These are phyloP conservation scores for Umimayanthus kanabou DNA, from an alignment of 92 coral and sea anemone species.

Conservation along the genomic window DNA sequence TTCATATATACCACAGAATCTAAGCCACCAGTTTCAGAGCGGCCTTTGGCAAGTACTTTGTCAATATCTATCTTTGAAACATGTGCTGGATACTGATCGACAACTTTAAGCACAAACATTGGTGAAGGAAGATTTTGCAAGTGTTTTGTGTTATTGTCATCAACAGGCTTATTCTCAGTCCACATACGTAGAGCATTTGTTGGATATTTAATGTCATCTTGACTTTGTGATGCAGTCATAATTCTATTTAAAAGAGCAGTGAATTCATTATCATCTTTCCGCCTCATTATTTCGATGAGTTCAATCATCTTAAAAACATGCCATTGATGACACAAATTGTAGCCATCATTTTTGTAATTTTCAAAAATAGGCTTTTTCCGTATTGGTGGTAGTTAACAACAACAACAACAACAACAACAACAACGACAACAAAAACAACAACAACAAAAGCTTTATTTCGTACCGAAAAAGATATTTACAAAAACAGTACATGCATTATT, in stretches of 20 bases:
- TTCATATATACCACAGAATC: background rate
- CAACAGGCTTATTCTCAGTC: too few relatives aligned
- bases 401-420: background rate
- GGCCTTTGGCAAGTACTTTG: background rate
- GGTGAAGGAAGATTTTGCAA: too few relatives aligned
- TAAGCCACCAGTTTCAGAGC: background rate
- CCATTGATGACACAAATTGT: background rate
- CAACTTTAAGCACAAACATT: background rate
- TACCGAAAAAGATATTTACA: too few relatives aligned
- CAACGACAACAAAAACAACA: too few relatives aligned
- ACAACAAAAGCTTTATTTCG: too few relatives aligned
- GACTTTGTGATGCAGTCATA: too few relatives aligned
- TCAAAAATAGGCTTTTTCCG: slow-evolving; percentile 43
- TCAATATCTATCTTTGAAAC: background rate
- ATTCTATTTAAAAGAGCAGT: background rate
- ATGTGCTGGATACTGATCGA: background rate
- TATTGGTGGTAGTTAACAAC: slow-evolving; percentile 51
- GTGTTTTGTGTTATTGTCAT: background rate
- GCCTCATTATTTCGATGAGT: background rate
- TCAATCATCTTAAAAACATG: background rate
- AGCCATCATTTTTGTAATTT: too few relatives aligned
- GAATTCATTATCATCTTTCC: too few relatives aligned
- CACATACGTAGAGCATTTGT: too few relatives aligned
- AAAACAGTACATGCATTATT: too few relatives aligned
- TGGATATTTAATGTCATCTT: too few relatives aligned